Percentiles rank a stretch among this genome's conserved stretches.
Conservation (phyloP, 1,140 invertebrate species). For the Contarinia nasturtii region DNA sequence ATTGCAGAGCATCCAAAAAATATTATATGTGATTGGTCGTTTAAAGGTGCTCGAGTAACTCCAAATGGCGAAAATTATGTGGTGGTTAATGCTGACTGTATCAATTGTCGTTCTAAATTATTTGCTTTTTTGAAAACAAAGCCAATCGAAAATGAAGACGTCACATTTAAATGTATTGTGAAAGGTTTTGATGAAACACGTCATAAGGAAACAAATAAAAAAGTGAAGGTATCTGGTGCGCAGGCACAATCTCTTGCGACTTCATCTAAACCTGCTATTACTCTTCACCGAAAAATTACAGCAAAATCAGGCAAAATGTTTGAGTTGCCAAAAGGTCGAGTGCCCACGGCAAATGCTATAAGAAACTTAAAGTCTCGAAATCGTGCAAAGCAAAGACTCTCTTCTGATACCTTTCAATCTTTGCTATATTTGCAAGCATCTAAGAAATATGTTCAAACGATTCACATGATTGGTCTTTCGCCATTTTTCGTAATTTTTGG, state of each 20-base stretch:
- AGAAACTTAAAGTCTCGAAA: not conserved
- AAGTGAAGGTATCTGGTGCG: not conserved
- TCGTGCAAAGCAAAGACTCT: not conserved
- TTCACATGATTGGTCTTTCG: not conserved
- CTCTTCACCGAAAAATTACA: not conserved
- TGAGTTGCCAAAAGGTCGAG: not conserved
- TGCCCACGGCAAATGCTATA: not conserved
- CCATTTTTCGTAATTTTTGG: not conserved
- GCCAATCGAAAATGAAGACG: not conserved
- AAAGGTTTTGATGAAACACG: not conserved
- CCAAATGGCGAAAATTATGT: not conserved
- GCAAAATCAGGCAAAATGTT: not conserved
- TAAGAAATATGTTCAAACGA: not conserved
- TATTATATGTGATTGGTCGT: not conserved
- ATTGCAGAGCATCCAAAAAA: not conserved
- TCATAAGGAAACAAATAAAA: not conserved
- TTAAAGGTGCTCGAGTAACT: not conserved
- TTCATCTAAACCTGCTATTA: not conserved
- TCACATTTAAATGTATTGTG: not conserved
- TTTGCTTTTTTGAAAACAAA: too few relatives aligned
- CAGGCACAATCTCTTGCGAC: not conserved
- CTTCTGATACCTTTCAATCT: not conserved
- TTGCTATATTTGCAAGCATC: not conserved
- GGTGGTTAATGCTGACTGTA: not conserved
- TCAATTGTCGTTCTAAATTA: not conserved